Base-by-base conservation (phyloP, 1,140 invertebrate species). In the Drosophila nigrodunni region DNA sequence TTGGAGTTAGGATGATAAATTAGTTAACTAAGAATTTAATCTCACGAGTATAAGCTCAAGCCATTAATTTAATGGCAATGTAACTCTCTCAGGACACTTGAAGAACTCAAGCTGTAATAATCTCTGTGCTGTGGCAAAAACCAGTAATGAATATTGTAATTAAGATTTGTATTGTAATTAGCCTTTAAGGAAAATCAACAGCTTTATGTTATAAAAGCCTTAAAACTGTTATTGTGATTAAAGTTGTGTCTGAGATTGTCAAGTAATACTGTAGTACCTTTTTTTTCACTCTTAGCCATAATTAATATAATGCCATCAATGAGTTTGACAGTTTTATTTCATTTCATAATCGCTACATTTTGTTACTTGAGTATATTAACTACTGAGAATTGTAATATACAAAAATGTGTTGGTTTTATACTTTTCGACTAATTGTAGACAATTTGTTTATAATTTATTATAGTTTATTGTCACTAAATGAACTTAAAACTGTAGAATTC, bases 391-490 rank as follows among this genome's bases (percentile, higher is more conserved):
- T 47, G 6, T 47, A 47, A 21, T 47, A 9, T 47, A 47, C 44
- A 39, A 60, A 60, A 60, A 60, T 30, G 25, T 30, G 25, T 60
- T 47, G 21, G 46, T 13, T 47, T 21, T 5, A 30, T 30, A 30
- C 25, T 47, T 50, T 50, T 13, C 9, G 4, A 35, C 44, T 35
- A 47, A 35, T 47, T 60, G n/a, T 44, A 59, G 39, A 59, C 9
- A 44, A 47, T 18, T 60, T 35, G 10, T 30, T 30, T 30, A 30
- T 50, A 10, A 6, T 50, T 55, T 39, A 30, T 58, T 30, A 30
- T 30, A 30, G 25, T 73, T 73, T 73, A 73, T 73, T 73, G 70
- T 73, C 70, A 15, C 70, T 52, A 66, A 73, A 73, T 52, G 3
- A 66, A 72, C 47, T 50, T 37, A 59, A 67, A 54, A 52, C 43